Evolutionary conservation across 2,888 invertebrate genomes (phyloP), one percentile per base, ranked within the genome.

Genomic region (Philereme transversata): DNA sequence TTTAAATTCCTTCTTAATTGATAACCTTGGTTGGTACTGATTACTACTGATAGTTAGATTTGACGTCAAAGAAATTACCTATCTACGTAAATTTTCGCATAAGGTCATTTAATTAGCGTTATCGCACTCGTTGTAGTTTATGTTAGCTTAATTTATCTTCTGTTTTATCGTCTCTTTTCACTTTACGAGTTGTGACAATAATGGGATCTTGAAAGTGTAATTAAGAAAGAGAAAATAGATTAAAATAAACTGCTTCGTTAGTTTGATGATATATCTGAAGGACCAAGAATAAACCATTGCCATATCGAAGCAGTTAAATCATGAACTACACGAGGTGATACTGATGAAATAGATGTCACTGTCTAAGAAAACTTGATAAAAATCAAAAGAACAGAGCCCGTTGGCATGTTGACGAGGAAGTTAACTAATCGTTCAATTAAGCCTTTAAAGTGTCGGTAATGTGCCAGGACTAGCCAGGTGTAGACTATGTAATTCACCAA

Each of bases 11-110:
- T 22, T 40, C 9, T 47, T 3, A 22, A 45, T 45, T 54, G 57
- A 57, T 58, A 55, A 51, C 54, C 57, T 54, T 54, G 50, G 34
- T 7, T 38, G 38, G 5, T 0, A 38, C 8, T 38, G 8, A n/a
- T 58, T 44, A 53, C 38, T 50, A 43, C 47, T 41, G 44, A 45
- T 50, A 57, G 50, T 50, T 46, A 43, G 44, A 54, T 51, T 54
- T 62, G 47, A 62, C 58, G 62, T 56, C 51, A 62, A 52, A 62
- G 57, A 58, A 55, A 48, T 56, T 51, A 59, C 22, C 55, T 52
- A 56, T 56, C 50, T 59, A 48, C 62, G 52, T 62, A 48, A 52
- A 43, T 48, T 52, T 62, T 47, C 49, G 33, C 46, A 45, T 35
- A 51, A 52, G 55, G 58, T 62, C 55, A 55, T 5, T 51, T n/a